Base-by-base conservation (phyloP, 1,140 invertebrate species). In the Eriocheir sinensis region DNA sequence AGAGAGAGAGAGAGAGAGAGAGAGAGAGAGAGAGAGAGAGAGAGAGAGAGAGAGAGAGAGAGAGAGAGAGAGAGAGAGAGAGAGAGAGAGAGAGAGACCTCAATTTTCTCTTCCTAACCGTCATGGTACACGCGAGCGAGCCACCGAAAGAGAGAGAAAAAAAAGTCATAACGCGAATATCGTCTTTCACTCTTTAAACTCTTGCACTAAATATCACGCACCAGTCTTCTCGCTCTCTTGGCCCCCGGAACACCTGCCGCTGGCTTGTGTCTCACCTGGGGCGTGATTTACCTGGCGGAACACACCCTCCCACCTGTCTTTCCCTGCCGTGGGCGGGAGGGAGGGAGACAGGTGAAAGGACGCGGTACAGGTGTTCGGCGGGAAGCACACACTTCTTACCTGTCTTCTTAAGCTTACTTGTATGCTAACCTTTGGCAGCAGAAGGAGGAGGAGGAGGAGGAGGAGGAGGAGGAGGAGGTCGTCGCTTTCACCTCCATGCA, bases 401-500 rank as follows among this genome's bases (percentile, higher is more conserved):
- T 72, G 60, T n/a, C 60, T 72, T 72, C 21, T n/a, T 72, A n/a
- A 72, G 60, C 60, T 72, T n/a, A 72, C 60, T n/a, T 72, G 60
- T n/a, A 72, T n/a, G 21, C 60, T 72, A 72, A 72, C 60, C 60
- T n/a, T 21, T 72, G 60, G 60, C 12, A 72, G 27, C 6, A n/a
- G 60, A n/a, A 72, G 60, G 60, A 72, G 60, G 60, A 72, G 60
- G 60, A 72, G 60, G 27, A 72, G 60, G 27, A 72, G 60, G 27
- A n/a, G 60, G 60, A n/a, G 27, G 60, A 72, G 27, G 60, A 72
- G 60, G 60, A 72, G 60, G 60, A 72, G 60, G 60, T n/a, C 21
- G 60, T n/a, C 60, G 60, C 60, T 72, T 72, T 72, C 60, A 72
- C 60, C 60, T 72, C 60, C 60, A 72, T 72, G 60, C n/a, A 72